Base-by-base conservation (phyloP, 2,113 vertebrate genomes). In the Myrmecobius fasciatus region DNA sequence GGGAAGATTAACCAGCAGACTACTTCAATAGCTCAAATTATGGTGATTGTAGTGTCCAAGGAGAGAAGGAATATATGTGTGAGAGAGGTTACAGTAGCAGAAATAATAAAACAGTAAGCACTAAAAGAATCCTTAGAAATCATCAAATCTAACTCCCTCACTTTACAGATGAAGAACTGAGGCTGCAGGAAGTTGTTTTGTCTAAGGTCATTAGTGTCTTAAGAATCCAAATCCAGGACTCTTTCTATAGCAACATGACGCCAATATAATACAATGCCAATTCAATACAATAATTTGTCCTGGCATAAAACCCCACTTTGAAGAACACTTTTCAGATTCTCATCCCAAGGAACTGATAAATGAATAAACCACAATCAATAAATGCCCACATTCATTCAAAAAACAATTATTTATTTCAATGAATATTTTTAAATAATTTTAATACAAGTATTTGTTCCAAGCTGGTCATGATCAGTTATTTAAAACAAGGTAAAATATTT, bases 251-350 rank as follows among this genome's bases (percentile, higher is more conserved):
- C 60, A 67, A 17, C 60, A 67, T 36, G 1, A 3, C 17, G 11
- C 56, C 31, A 67, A 67, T 17, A 36, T 14, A 36, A 67, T 36
- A 51, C 49, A 10, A 48, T 48, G 6, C 3, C 3, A 60, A 56
- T 56, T 26, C 54, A 56, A 31, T 31, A 60, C 56, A 60, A 36
- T 67, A 67, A 17, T 60, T 12, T 67, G 28, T 67, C 60, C 60
- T 67, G 60, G 31, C 31, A 67, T 36, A 67, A 91, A 91, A 93
- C 52, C 92, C 90, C 91, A 94, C 54, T 75, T 67, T 67, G 31
- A 67, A 67, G 52, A 93, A 94, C 26, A 25, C 67, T 48, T 91
- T 93, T 56, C 94, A 95, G 96, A 90, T 92, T 48, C 28, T 94
- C 43, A 46, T 60, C 90, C 46, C 49, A 91, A 92, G 89, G 43